Evolutionary conservation across 2,888 invertebrate genomes (phyloP), one percentile per base, ranked within the genome.

Genomic region (Brachynemurus nebulosus): DNA sequence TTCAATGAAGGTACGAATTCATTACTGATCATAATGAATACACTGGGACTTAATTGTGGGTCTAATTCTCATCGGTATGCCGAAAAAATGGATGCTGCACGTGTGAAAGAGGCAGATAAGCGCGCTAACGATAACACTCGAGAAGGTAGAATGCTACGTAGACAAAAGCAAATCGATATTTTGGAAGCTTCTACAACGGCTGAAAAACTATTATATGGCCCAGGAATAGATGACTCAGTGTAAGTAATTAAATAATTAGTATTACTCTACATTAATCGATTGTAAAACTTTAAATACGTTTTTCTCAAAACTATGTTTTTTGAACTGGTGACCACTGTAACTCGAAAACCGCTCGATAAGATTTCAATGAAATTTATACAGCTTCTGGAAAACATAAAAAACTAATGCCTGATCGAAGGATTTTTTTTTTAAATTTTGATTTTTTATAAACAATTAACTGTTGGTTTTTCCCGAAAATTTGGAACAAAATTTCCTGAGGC

Each of bases 1-100:
- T 49, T 51, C 35, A 23, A 49, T 47, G 47, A 50, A 46, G 48
- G 49, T 36, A 44, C 37, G 30, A 21, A 36, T 18, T 47, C 45
- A 40, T 25, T 51, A 35, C 42, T 50, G 21, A 30, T 34, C 12
- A 23, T 42, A 12, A 45, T 48, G 47, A 40, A 45, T 41, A 21
- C 48, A 18, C 36, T 51, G 23, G 48, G 48, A 45, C 43, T 50
- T 39, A 34, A 40, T 33, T 39, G 20, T 47, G 48, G 44, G 40
- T 40, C 43, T 33, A 47, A 48, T 45, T 35, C 48, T 16, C 48
- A 51, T 44, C 20, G 30, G 23, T 48, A 50, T 44, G 43, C 43
- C 16, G 42, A 46, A 40, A 49, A 47, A 48, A 34, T 8, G 23
- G 48, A 48, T 35, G 41, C 38, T 34, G 44, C 25, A 37, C 45